A percentile compares a stretch with the other conserved stretches of the same genome.
Evolutionary conservation across 2,888 invertebrate species (phyloP).

Genomic region (Diabrotica balteata): DNA sequence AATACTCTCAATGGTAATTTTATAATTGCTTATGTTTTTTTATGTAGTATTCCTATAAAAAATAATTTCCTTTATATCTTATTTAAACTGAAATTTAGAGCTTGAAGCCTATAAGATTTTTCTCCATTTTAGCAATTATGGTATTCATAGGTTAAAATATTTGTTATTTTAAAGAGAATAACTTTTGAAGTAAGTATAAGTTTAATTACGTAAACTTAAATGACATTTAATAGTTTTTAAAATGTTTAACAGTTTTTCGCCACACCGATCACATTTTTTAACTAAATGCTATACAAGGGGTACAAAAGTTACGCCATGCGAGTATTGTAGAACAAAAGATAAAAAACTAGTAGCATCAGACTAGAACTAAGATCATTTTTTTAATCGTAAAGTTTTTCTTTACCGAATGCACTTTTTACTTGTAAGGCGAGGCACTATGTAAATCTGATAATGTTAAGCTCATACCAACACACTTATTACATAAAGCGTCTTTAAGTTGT

Average conservation of each 20-base stretch:
- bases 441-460: slow-evolving; percentile 63
- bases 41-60: too few relatives aligned
- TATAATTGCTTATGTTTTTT: too few relatives aligned
- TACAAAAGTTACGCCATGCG: slow-evolving; percentile 30
- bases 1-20: too few relatives aligned
- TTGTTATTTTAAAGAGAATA: too few relatives aligned
- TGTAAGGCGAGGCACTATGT: slow-evolving; percentile 66
- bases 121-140: too few relatives aligned
- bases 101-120: too few relatives aligned
- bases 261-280: slow-evolving; percentile 28
- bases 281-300: slow-evolving; percentile 29
- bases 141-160: too few relatives aligned
- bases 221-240: slow-evolving; percentile 5
- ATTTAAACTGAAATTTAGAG: too few relatives aligned
- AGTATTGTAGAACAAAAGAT: slow-evolving; percentile 17
- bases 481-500: slow-evolving; percentile 40
- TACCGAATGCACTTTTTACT: slow-evolving; percentile 46
- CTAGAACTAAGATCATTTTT: slow-evolving; percentile 15
- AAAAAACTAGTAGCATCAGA: slow-evolving; percentile 21
- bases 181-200: too few relatives aligned
- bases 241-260: slow-evolving; percentile 15
- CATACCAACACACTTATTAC: slow-evolving; percentile 67
- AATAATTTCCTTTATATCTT: too few relatives aligned
- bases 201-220: neutral
- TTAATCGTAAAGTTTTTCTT: slow-evolving; percentile 24